phyloP scores from a whole-genome alignment of 1,140 invertebrate species.

The Ceratoteleas bidentatus region DNA sequence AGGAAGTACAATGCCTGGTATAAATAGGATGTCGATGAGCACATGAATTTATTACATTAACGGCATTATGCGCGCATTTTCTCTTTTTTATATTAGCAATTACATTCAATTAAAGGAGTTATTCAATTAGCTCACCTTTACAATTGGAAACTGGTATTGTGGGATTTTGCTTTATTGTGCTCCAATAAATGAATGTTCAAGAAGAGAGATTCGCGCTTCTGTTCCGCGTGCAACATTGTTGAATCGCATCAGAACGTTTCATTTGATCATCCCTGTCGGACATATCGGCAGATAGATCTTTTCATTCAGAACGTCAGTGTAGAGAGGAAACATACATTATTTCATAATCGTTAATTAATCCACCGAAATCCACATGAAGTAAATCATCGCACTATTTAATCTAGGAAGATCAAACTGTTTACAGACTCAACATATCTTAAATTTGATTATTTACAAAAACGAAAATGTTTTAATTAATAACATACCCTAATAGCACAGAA shows the following conservation, averaged over 20 bases:
- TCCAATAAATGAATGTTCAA: constrained; percentile 44
- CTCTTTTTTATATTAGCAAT: constrained; percentile 64
- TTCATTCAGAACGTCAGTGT: no score
- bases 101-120: constrained; percentile 58
- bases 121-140: constrained; percentile 54
- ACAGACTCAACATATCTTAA: no score
- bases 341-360: no score
- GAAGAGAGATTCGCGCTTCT: constrained; percentile 22
- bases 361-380: no score
- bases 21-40: constrained; percentile 58
- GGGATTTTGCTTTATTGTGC: constrained; percentile 40
- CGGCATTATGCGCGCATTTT: constrained; percentile 49
- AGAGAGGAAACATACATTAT: no score
- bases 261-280: no score
- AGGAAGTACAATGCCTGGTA: constrained; percentile 34
- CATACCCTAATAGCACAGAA: no score
- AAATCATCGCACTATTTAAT: no score
- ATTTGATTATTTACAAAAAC: no score
- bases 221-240: constrained; percentile 23
- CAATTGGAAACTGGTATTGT: constrained; percentile 42
- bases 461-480: no score
- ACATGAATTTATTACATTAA: constrained; percentile 63
- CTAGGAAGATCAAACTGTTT: no score
- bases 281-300: no score
- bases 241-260: constrained; percentile 3